A percentile compares a stretch with the other conserved stretches of the same genome.
Conservation (phyloP, 1,140 invertebrate species). For the Idris sp. region DNA sequence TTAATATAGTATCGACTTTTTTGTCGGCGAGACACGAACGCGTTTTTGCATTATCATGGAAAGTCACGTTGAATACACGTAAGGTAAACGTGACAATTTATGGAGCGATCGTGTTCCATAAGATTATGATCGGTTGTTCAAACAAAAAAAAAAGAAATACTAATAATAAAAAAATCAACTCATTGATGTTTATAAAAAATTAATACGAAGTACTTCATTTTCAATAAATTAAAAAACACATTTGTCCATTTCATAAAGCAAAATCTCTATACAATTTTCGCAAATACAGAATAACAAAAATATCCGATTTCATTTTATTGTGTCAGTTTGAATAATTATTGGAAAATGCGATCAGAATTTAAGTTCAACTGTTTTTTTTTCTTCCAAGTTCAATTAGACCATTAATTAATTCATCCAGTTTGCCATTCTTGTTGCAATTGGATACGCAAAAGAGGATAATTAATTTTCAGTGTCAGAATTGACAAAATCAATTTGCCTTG, state of each 20-base stretch:
- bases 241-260: conserved; percentile 13
- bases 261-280: conserved; percentile 3
- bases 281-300: neutral
- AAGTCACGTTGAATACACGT: conserved; percentile 25
- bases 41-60: conserved; percentile 8
- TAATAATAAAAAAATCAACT: too few relatives aligned
- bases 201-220: conserved; percentile 41
- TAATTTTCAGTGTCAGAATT: conserved; percentile 5
- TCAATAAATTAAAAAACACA: conserved; percentile 42
- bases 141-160: too few relatives aligned
- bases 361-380: neutral
- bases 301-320: neutral
- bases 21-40: conserved; percentile 5
- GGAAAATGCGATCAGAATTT: neutral
- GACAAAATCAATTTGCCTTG: conserved; percentile 6
- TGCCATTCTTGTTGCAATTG: conserved; percentile 1
- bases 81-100: conserved; percentile 51
- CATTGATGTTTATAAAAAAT: conserved; percentile 58
- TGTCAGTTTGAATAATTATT: neutral
- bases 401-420: conserved; percentile 14
- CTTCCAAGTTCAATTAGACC: conserved; percentile 3
- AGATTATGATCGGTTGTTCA: conserved; percentile 50
- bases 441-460: neutral
- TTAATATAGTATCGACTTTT: conserved; percentile 35
- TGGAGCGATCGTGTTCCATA: conserved; percentile 40